Conservation (phyloP, 2,797 vertebrate species). For the Bradypodion pumilum region DNA sequence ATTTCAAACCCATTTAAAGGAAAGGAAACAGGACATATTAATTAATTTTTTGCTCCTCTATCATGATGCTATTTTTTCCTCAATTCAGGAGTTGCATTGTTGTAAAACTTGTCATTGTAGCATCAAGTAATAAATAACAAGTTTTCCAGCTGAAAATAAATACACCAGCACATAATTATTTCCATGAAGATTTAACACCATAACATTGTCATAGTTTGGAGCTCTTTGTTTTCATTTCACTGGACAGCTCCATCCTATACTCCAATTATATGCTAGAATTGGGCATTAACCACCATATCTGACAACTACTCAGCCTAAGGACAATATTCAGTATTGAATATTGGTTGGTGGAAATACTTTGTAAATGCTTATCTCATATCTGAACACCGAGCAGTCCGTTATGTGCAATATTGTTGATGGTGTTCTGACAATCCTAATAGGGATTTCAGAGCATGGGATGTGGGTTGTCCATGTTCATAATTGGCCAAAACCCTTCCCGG, state of each 20-base stretch:
- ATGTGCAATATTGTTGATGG: too few species aligned
- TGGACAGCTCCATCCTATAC: neutral
- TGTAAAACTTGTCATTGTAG: neutral
- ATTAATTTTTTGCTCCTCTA: neutral
- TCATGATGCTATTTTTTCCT: conserved; percentile 23
- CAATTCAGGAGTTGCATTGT: neutral
- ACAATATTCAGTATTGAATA: too few species aligned
- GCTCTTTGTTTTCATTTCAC: neutral
- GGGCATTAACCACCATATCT: too few species aligned
- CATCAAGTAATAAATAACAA: conserved; percentile 2
- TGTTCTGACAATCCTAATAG: too few species aligned
- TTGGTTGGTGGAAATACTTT: too few species aligned
- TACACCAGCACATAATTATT: neutral
- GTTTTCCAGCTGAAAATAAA: neutral
- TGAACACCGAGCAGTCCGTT: too few species aligned
- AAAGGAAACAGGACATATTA: conserved; percentile 8
- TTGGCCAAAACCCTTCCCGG: too few species aligned
- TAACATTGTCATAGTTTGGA: neutral
- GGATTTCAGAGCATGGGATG: too few species aligned
- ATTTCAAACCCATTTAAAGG: conserved; percentile 8
- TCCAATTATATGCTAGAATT: neutral
- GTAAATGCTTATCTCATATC: too few species aligned
- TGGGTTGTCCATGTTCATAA: too few species aligned
- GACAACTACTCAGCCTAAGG: too few species aligned
- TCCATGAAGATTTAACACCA: neutral